Percentiles rank a stretch among this genome's conserved stretches.
These are phyloP conservation scores for Psammodynastes pulverulentus DNA, from an alignment of 2,113 vertebrate species.

Conservation along the genomic window DNA sequence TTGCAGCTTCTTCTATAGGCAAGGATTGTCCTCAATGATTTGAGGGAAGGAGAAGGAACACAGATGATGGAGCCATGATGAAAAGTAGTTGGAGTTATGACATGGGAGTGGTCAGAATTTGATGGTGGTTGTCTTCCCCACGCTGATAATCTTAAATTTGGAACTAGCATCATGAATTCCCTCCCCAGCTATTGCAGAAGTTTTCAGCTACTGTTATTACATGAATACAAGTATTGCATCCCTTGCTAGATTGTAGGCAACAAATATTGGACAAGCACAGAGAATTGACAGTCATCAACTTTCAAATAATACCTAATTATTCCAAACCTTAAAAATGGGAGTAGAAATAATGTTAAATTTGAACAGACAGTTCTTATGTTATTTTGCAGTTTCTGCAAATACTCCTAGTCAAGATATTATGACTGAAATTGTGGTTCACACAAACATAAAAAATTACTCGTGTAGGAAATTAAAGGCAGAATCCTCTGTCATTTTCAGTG, in stretches of 20 bases:
- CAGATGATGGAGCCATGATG: neutral
- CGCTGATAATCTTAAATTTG: neutral
- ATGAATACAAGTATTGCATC: neutral
- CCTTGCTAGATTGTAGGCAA: neutral
- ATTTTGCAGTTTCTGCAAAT: neutral
- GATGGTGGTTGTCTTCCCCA: neutral
- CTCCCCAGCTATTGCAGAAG: neutral
- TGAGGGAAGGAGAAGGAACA: neutral
- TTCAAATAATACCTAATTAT: neutral
- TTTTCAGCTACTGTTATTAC: neutral
- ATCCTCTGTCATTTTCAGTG: neutral
- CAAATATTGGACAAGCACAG: neutral
- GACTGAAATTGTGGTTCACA: neutral
- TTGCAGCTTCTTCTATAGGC: neutral
- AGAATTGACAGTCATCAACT: neutral
- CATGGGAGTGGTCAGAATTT: neutral
- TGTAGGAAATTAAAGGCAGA: neutral
- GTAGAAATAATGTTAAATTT: neutral
- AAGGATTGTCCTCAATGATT: neutral
- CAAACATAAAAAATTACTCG: neutral
- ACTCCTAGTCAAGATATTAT: neutral
- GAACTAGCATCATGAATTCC: neutral
- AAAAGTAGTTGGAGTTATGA: neutral
- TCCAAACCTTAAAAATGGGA: neutral
- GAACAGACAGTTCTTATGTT: neutral